A percentile compares a stretch with the other conserved stretches of the same genome.
These are phyloP conservation scores for Melangyna quadrimaculata DNA, from an alignment of 2,888 invertebrate species.

Conservation along the genomic window DNA sequence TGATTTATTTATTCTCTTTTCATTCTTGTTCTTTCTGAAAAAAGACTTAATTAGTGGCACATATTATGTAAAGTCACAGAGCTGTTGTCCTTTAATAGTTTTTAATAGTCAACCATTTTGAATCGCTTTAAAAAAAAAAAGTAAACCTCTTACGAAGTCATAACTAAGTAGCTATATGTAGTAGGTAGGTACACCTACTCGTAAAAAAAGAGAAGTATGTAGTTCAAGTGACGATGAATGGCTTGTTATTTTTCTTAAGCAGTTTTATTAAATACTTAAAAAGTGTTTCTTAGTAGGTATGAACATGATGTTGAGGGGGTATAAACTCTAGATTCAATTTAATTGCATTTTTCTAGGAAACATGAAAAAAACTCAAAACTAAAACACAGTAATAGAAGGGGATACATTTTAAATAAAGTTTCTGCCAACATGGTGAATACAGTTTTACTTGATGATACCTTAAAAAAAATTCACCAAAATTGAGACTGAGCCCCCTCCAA, in stretches of 20 bases:
- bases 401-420: background rate
- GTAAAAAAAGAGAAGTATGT: background rate
- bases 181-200: background rate
- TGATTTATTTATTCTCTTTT: background rate
- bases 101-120: background rate
- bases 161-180: background rate
- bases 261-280: background rate
- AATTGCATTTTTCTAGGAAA: background rate
- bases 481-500: too few species aligned
- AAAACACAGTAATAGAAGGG: too few species aligned
- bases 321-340: background rate
- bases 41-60: background rate
- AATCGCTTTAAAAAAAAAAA: background rate
- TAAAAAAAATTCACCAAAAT: too few species aligned
- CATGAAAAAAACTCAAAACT: background rate
- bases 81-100: background rate
- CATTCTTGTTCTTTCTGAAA: background rate
- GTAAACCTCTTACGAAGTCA: background rate
- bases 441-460: too few species aligned
- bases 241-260: background rate
- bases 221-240: background rate
- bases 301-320: background rate
- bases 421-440: too few species aligned
- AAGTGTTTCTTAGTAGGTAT: background rate
- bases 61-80: background rate